phyloP scores from a whole-genome alignment of 2,797 vertebrate species.

The Dendrocincla fuliginosa region DNA sequence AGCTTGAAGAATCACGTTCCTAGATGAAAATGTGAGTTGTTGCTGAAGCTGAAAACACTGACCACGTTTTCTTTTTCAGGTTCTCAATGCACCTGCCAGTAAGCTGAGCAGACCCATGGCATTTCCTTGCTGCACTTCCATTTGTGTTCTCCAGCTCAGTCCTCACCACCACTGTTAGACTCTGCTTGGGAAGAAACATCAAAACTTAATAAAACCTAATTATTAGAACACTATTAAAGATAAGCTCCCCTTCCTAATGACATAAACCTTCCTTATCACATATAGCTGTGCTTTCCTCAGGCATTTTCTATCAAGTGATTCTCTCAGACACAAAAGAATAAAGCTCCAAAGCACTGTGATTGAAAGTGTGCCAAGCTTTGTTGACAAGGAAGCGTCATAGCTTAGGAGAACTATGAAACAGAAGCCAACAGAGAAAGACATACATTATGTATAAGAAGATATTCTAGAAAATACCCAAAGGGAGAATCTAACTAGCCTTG shows the following conservation, averaged over 20 bases:
- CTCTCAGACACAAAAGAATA: not conserved
- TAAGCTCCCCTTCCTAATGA: not conserved
- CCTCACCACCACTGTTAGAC: not conserved
- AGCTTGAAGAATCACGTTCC: not conserved
- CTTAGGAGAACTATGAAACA: constrained; percentile 7
- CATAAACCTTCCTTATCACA: constrained; percentile 6
- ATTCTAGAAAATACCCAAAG: not conserved
- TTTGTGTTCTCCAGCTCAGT: not conserved
- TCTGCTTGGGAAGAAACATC: not conserved
- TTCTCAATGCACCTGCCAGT: not conserved
- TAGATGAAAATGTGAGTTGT: not conserved
- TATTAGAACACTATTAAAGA: not conserved
- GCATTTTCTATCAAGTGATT: not conserved
- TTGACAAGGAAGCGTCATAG: not conserved
- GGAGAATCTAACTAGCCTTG: not conserved
- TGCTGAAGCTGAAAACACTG: not conserved
- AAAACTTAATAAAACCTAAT: not conserved
- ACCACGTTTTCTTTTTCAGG: not conserved
- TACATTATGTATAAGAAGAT: constrained; percentile 33
- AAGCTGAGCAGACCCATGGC: not conserved
- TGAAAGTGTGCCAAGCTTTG: constrained; percentile 17
- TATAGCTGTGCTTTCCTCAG: not conserved
- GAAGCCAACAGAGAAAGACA: not conserved
- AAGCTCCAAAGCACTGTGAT: not conserved
- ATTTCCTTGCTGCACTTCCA: not conserved